A percentile compares a stretch with the other conserved stretches of the same genome.
Conservation (phyloP, 2,888 invertebrate species). For the Drosophila fungiperda region DNA sequence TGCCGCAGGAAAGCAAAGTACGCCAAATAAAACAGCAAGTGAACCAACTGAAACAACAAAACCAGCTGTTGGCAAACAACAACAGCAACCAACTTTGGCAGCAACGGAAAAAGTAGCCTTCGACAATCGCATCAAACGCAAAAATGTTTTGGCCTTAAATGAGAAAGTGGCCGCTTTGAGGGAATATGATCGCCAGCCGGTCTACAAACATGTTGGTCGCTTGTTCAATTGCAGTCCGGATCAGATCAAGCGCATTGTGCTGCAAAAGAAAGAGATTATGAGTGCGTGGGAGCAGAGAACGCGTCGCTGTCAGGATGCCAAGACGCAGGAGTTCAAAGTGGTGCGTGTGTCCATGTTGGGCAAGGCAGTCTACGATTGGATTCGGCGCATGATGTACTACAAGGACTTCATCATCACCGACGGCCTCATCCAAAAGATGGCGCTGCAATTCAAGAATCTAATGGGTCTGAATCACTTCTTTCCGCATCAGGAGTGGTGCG, state of each 20-base stretch:
- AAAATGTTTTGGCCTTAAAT: conserved; percentile 83
- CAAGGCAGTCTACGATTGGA: conserved; percentile 84
- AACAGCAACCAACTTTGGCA: conserved; percentile 43
- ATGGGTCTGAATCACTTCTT: conserved; percentile 82
- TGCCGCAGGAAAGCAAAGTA: conserved; percentile 21
- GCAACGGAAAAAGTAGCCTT: conserved; percentile 77
- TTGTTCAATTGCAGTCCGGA: conserved; percentile 84
- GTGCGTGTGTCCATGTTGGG: conserved; percentile 82
- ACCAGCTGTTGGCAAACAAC: conserved; percentile 8
- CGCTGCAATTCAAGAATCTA: conserved; percentile 82
- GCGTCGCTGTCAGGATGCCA: conserved; percentile 75
- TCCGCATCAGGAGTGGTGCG: conserved; percentile 83
- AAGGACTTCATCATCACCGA: conserved; percentile 82
- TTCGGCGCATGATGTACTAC: conserved; percentile 84
- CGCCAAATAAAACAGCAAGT: conserved; percentile 22
- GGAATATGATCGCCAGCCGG: conserved; percentile 82
- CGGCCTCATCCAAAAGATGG: conserved; percentile 83
- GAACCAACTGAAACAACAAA: conserved; percentile 9
- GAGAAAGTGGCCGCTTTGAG: conserved; percentile 83
- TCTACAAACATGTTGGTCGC: conserved; percentile 83
- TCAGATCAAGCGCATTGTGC: conserved; percentile 83
- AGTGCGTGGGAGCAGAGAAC: conserved; percentile 84
- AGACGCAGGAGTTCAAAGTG: conserved; percentile 79
- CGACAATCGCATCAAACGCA: conserved; percentile 83
- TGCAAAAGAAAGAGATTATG: conserved; percentile 79